These are phyloP conservation scores for Zingel zingel DNA, from an alignment of 2,113 vertebrate species.

Conservation along the genomic window DNA sequence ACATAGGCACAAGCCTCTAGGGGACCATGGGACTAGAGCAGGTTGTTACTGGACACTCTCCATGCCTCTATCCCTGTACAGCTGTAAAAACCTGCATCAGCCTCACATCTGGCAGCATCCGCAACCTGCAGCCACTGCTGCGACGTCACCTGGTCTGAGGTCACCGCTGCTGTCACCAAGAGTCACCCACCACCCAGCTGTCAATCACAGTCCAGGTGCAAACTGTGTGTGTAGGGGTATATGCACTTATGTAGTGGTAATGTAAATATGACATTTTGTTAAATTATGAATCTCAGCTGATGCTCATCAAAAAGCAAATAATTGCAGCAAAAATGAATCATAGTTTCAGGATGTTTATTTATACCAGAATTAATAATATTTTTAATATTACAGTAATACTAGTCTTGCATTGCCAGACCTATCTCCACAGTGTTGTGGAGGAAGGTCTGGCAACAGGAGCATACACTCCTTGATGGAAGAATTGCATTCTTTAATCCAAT, in stretches of 20 bases:
- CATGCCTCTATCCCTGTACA: conserved; percentile 50
- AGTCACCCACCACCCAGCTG: conserved; percentile 42
- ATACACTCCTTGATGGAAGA: no score
- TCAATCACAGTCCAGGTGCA: conserved; percentile 58
- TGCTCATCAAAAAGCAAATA: conserved; percentile 3
- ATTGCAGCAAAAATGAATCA: not conserved
- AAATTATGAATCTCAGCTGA: conserved; percentile 2
- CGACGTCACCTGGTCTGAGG: conserved; percentile 42
- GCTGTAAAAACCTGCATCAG: conserved; percentile 69
- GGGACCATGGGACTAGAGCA: conserved; percentile 29
- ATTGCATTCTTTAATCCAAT: no score
- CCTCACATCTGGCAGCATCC: conserved; percentile 57
- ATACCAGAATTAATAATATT: not conserved
- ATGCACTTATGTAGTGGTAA: not conserved
- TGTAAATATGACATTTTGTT: not conserved
- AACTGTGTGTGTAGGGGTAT: not conserved
- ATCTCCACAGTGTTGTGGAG: no score
- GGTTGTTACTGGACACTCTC: conserved; percentile 69
- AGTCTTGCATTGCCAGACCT: no score
- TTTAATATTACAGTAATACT: not conserved
- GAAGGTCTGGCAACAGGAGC: no score
- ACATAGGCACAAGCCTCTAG: not conserved
- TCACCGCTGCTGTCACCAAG: conserved; percentile 52
- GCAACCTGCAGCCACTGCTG: not conserved
- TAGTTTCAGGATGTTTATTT: not conserved